Percentiles rank a stretch among this genome's conserved stretches.
Evolutionary conservation across 1,140 invertebrate species (phyloP).

Genomic region (Apis mellifera): Amel_HAv3.1 CM009936.2:9602501-9603000

Average conservation of each 20-base stretch:
- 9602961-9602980: not conserved
- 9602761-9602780: not conserved
- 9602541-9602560: not conserved
- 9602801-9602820: too few species aligned
- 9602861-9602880: not conserved
- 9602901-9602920: too few species aligned
- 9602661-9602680: too few species aligned
- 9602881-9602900: too few species aligned
- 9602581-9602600: not conserved
- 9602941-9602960: not conserved
- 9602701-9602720: not conserved
- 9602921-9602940: too few species aligned
- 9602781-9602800: not conserved
- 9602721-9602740: constrained; percentile 22
- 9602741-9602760: not conserved
- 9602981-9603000: not conserved
- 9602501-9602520: not conserved
- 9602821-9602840: too few species aligned
- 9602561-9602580: not conserved
- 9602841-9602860: too few species aligned
- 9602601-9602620: not conserved
- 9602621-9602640: constrained; percentile 12
- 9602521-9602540: not conserved
- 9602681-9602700: not conserved
- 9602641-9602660: constrained; percentile 22